Base-by-base conservation (phyloP, 23 tunicate genomes). In the Ascidia mentula region DNA sequence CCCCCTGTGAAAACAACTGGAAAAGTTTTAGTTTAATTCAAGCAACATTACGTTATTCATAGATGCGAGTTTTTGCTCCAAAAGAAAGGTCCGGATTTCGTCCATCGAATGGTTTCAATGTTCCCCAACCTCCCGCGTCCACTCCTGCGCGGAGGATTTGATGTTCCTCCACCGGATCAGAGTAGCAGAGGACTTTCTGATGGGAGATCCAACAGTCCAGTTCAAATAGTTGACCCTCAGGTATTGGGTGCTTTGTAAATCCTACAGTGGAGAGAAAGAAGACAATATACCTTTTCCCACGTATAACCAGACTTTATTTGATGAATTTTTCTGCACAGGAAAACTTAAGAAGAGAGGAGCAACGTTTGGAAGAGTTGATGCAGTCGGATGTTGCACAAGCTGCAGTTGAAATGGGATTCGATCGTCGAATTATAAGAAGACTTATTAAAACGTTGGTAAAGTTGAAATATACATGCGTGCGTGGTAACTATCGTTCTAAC, bases 41-140 rank as follows among this genome's bases (percentile, higher is more conserved):
- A 53, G n/a, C n/a, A 6, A 53, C 7, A 26, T 53, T 6, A 5
- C 13, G 22, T 1, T 53, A 3, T 53, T 53, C 24, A 3, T 69
- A 84, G 88, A 7, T 84, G 88, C 39, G 88, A 76, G 61, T 84
- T 84, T 40, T 31, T 84, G 6, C 65, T 84, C 30, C 88, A 84
- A 76, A 37, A 60, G 30, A 61, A 40, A 31, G 88, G 88, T 30
- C 81, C 81, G 30, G 88, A 84, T 18, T 84, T 84, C 32, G 88
- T 84, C 42, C 81, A 77, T 31, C 45, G 65, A 18, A 77, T 84
- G 26, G 81, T 84, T 38, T 32, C 81, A 18, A 22, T 46, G 72
- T 82, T 45, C 40, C 86, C 86, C 28, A 73, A 73, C 72, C 34
- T 82, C 1, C 86, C 60, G 0, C 86, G 86, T 0, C 86, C 79